Evolutionary conservation across 2,113 vertebrate species (phyloP).

Genomic region (Balaeniceps rex): DNA sequence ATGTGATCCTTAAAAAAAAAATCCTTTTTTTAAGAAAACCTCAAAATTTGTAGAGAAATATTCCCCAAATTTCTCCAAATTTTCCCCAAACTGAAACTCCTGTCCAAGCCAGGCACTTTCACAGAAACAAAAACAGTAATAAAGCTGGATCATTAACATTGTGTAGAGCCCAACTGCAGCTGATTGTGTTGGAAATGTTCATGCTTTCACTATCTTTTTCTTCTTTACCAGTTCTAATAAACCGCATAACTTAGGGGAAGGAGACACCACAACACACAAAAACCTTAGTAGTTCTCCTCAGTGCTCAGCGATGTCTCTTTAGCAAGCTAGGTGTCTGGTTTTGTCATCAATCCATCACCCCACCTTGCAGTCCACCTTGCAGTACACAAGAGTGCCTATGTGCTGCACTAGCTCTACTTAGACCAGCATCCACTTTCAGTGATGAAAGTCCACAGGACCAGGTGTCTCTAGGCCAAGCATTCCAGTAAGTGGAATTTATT

Average conservation of each 20-base stretch:
- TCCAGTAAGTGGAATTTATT: background rate
- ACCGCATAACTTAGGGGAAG: background rate
- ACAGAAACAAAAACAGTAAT: background rate
- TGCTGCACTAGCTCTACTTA: background rate
- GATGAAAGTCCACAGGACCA: background rate
- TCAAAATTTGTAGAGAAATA: background rate
- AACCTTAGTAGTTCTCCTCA: background rate
- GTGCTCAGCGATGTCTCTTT: background rate
- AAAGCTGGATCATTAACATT: background rate
- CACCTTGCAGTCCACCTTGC: background rate
- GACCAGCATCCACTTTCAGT: background rate
- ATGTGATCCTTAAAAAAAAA: background rate
- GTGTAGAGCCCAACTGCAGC: background rate
- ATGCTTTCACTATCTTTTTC: background rate
- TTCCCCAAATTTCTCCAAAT: background rate
- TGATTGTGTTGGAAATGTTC: background rate
- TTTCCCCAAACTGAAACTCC: background rate
- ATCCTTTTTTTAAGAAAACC: background rate
- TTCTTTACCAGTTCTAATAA: background rate
- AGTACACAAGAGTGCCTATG: background rate
- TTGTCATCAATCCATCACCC: background rate
- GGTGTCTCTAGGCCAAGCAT: background rate
- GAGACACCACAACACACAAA: background rate
- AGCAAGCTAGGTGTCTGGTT: background rate
- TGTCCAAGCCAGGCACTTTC: background rate